Evolutionary conservation across 2,888 invertebrate species (phyloP), one percentile per base, ranked within the genome.

Genomic region (Chymomyza amoena): DNA sequence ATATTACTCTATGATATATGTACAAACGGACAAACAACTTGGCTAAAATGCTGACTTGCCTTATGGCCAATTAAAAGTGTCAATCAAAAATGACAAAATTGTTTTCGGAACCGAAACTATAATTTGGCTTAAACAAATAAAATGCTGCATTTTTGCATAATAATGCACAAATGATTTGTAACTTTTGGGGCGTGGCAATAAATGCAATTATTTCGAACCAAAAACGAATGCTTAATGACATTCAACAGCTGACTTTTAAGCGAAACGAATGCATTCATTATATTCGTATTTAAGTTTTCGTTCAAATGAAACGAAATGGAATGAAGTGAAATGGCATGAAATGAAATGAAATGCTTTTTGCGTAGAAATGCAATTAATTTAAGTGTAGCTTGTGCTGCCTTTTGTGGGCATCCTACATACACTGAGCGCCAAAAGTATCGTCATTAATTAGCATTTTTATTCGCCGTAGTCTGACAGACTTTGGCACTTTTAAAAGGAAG

Each of bases 71-170:
- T 88, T 88, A 64, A 60, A 67, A 69, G 72, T 84, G 89, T 64
- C 82, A 83, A 88, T 83, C 82, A 88, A 87, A 87, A 61, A 71
- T 81, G 85, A 88, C 87, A 88, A 81, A 75, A 69, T 16, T 54
- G 54, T 9, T 18, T 18, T 45, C 32, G 39, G 10, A 10, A 45
- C 39, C 39, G 13, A 45, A 45, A 15, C 39, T 15, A 45, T 45
- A 45, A 45, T 45, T 45, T 45, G 39, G 39, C 32, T 32, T 7
- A 32, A 32, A 32, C 32, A 32, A 32, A 32, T 32, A 32, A 32
- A 32, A 32, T 32, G 32, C 39, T 1, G 39, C 39, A 45, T 28
- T 62, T 77, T 61, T 77, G 71, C 71, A 77, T 80, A 69, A 70
- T 79, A 84, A 73, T 83, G 63, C 57, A 86, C 81, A 64, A 73